phyloP scores from a whole-genome alignment of 1,140 invertebrate species.

The Papilio glaucus region DNA sequence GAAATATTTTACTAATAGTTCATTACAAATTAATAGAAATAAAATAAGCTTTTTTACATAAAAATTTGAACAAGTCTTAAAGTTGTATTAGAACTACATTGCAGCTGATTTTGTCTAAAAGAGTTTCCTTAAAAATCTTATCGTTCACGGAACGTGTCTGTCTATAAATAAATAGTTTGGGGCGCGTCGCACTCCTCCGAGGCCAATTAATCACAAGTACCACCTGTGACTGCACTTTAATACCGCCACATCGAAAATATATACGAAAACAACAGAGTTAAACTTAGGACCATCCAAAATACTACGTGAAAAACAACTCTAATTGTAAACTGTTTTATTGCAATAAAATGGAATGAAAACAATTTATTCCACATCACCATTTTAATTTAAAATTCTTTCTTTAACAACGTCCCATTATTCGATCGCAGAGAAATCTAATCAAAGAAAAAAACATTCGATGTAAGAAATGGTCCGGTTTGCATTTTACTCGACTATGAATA shows the following conservation, averaged over 20 bases:
- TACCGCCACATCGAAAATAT: conserved; percentile 49
- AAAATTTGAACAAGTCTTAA: too few species aligned
- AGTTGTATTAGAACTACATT: too few species aligned
- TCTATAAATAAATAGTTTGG: conserved; percentile 35
- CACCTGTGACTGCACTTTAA: conserved; percentile 38
- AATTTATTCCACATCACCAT: neutral
- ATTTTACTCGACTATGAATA: conserved; percentile 46
- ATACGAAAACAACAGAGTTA: conserved; percentile 57
- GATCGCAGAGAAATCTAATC: conserved; percentile 22
- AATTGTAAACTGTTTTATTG: conserved; percentile 1
- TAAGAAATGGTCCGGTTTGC: conserved; percentile 17
- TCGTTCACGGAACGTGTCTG: conserved; percentile 12
- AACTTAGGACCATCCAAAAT: neutral
- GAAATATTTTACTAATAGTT: too few species aligned
- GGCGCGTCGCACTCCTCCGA: conserved; percentile 24
- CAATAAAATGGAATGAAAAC: neutral
- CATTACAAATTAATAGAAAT: too few species aligned
- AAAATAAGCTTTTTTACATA: too few species aligned
- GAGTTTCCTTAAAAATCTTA: conserved; percentile 24
- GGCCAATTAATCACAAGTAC: conserved; percentile 34
- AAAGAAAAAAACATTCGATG: conserved; percentile 30
- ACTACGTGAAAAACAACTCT: neutral
- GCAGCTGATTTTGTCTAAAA: neutral
- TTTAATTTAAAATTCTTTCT: neutral
- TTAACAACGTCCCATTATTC: neutral